Conservation (phyloP, 2,888 invertebrate species). For the Drosophila fulvimacula region DNA sequence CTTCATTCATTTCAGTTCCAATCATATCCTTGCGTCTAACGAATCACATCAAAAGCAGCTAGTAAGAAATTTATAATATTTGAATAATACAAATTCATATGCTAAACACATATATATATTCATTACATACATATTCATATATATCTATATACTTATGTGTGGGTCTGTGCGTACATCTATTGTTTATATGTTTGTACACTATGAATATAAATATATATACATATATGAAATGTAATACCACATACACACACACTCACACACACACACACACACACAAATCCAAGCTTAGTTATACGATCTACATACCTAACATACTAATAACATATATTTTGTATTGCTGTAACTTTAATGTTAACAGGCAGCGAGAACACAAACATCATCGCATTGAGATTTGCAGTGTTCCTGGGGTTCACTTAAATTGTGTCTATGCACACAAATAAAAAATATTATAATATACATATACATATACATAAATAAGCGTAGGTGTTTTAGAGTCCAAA, state of each 20-base stretch:
- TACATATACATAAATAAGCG: constrained; percentile 10
- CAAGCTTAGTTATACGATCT: constrained; percentile 27
- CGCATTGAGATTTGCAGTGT: constrained; percentile 53
- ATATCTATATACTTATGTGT: constrained; percentile 25
- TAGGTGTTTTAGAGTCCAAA: constrained; percentile 36
- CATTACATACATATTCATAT: constrained; percentile 6
- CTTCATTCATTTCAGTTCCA: constrained; percentile 40
- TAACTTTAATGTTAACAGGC: constrained; percentile 15
- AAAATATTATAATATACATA: not conserved
- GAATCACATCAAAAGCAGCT: constrained; percentile 35
- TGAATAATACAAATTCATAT: not conserved
- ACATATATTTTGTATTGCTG: constrained; percentile 25
- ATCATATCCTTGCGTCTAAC: constrained; percentile 69
- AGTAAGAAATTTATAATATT: constrained; percentile 17
- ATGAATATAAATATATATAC: constrained; percentile 33
- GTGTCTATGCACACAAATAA: constrained; percentile 13
- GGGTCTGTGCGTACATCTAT: not conserved
- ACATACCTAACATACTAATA: constrained; percentile 16
- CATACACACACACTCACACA: constrained; percentile 10
- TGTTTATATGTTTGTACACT: constrained; percentile 46
- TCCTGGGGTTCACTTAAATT: constrained; percentile 44
- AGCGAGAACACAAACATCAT: constrained; percentile 25
- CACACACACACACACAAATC: constrained; percentile 8
- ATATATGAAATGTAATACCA: constrained; percentile 41
- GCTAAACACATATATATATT: constrained; percentile 8